Conservation (phyloP, 2,888 invertebrate species). For the Prosopocoilus inquinatus region DNA sequence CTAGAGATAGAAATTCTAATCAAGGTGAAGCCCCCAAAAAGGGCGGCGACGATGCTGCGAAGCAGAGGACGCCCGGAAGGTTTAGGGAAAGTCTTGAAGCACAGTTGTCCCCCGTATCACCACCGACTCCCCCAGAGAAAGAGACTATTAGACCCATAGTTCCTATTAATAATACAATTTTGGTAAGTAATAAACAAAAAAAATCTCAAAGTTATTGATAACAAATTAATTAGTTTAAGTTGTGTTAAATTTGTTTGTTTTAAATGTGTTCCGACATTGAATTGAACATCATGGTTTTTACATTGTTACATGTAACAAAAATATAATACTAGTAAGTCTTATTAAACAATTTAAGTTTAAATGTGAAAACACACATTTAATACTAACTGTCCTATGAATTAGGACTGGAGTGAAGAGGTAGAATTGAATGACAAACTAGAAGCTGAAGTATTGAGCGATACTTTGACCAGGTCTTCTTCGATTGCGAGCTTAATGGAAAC, state of each 20-base stretch:
- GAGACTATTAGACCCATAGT: conserved; percentile 18
- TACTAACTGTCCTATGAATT: conserved; percentile 20
- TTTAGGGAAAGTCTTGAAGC: conserved; percentile 33
- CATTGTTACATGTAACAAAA: neutral
- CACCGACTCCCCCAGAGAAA: conserved; percentile 29
- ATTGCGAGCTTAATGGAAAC: conserved; percentile 52
- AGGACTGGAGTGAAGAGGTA: conserved; percentile 65
- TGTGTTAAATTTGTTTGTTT: neutral
- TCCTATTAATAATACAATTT: conserved; percentile 27
- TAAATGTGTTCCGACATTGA: too few relatives aligned
- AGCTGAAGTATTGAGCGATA: conserved; percentile 49
- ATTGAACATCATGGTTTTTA: too few relatives aligned
- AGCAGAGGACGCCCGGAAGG: conserved; percentile 23
- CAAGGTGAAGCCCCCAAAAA: conserved; percentile 14
- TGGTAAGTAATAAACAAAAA: conserved; percentile 25
- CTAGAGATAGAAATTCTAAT: conserved; percentile 12
- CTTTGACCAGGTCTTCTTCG: conserved; percentile 57
- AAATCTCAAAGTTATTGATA: neutral
- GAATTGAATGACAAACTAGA: conserved; percentile 55
- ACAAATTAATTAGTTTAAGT: too few relatives aligned
- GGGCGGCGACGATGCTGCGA: conserved; percentile 18
- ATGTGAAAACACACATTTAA: neutral
- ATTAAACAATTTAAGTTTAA: neutral
- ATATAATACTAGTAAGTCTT: neutral
- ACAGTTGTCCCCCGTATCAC: conserved; percentile 37